phyloP scores from a whole-genome alignment of 1,140 invertebrate genomes.

The Dendrolimus punctatus region DNA sequence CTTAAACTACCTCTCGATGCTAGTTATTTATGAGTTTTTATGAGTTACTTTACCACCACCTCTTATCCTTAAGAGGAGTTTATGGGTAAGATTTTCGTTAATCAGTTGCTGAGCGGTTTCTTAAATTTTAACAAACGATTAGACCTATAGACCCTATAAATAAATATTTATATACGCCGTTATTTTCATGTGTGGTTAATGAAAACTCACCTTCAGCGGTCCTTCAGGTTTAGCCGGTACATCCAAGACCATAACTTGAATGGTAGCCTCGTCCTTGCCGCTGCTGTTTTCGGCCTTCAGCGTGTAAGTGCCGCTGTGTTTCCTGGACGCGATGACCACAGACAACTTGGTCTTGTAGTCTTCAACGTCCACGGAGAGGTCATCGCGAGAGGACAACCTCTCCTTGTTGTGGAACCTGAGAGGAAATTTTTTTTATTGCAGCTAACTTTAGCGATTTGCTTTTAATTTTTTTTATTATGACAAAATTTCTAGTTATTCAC shows the following conservation, averaged over 20 bases:
- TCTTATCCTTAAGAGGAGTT: no score
- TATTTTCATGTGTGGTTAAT: neutral
- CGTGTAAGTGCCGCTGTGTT: slow-evolving; percentile 88
- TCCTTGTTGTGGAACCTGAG: slow-evolving; percentile 84
- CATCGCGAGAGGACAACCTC: slow-evolving; percentile 77
- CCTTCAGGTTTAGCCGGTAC: slow-evolving; percentile 93
- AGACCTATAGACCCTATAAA: no score
- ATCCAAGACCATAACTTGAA: slow-evolving; percentile 90
- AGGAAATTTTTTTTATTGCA: neutral
- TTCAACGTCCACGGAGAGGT: slow-evolving; percentile 86
- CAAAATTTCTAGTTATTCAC: no score
- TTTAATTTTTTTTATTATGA: no score
- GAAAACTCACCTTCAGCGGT: slow-evolving; percentile 83
- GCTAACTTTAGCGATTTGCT: no score
- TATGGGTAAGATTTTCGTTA: no score
- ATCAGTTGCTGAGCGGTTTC: no score
- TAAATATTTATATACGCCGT: no score
- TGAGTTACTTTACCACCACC: no score
- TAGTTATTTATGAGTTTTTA: no score
- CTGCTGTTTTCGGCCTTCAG: slow-evolving; percentile 94
- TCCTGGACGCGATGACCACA: slow-evolving; percentile 81
- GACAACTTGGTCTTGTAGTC: slow-evolving; percentile 90
- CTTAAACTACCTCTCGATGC: no score
- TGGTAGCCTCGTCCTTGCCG: slow-evolving; percentile 92
- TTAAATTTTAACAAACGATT: no score